Base-by-base conservation (phyloP, 1,140 invertebrate genomes). In the Atopsyche davidsoni region DNA sequence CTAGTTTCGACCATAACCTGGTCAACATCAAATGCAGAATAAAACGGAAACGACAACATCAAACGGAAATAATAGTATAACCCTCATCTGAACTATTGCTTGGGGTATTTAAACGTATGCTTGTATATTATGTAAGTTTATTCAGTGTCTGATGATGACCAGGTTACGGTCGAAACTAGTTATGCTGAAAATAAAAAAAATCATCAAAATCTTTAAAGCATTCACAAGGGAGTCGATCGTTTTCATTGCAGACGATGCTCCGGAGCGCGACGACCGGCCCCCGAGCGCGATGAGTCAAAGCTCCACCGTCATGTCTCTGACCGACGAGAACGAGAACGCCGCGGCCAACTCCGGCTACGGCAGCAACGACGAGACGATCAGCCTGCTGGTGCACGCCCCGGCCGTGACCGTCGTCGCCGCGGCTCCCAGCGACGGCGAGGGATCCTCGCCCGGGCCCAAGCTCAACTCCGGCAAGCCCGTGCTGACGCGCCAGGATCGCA, bases 401-500 rank as follows among this genome's bases (percentile, higher is more conserved):
- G 62, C 73, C 4, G 70, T 73, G 4, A 73, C 70, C 9, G 71
- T 73, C 35, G 71, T 73, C 38, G 65, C 73, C 4, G 67, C 71
- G 2, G 60, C 67, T 6, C 68, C 72, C 61, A 66, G 66, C 59
- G 63, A 63, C 51, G 39, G 48, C 44, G 42, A 53, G 40, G 67
- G 66, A 7, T 39, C 42, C 13, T 35, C 46, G 3, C 14, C 21
- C 4, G 21, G 18, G 18, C 46, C 45, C 42, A 51, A 66, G 60
- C 43, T 64, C 2, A 51, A 62, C 54, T 61, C 63, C 57, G 32
- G 69, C 62, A 89, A 89, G 65, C 87, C 86, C 31, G 83, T 89
- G 19, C 72, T 90, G 46, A 87, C 85, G 72, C 77, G 87, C 47
- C 87, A 90, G 70, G 86, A 89, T 69, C 85, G 86, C 51, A 87